Conservation (phyloP, 2,888 invertebrate genomes). For the Andrena fulva region DNA sequence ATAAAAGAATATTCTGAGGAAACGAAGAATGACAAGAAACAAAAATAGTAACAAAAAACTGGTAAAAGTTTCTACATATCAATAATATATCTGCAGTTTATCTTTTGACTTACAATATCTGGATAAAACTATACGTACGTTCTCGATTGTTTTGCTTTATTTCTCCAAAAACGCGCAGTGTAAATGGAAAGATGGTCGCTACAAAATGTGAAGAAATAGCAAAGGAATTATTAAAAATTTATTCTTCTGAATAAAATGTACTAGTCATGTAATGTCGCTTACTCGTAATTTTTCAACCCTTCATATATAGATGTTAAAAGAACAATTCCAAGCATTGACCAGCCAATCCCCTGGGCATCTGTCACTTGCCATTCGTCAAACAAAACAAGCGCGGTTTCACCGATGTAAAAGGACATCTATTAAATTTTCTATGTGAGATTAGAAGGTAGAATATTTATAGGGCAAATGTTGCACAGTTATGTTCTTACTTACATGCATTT, state of each 20-base stretch:
- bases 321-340: constrained; percentile 88
- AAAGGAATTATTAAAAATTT: not conserved
- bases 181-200: constrained; percentile 74
- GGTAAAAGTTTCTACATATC: too few relatives aligned
- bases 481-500: constrained; percentile 60
- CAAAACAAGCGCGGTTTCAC: constrained; percentile 85
- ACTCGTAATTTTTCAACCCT: constrained; percentile 88
- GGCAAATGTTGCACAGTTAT: not conserved
- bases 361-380: constrained; percentile 85
- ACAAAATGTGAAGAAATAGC: not conserved
- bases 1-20: too few relatives aligned
- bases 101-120: too few relatives aligned
- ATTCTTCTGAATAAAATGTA: not conserved
- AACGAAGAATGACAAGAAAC: too few relatives aligned
- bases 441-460: not conserved
- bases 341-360: constrained; percentile 85
- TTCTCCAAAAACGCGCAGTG: constrained; percentile 29
- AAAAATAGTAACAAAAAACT: too few relatives aligned
- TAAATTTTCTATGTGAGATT: constrained; percentile 14
- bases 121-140: constrained; percentile 59
- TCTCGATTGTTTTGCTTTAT: constrained; percentile 43
- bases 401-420: constrained; percentile 86
- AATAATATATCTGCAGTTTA: too few relatives aligned
- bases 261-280: constrained; percentile 32
- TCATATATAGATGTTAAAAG: constrained; percentile 88